Base-by-base conservation (phyloP, 2,888 invertebrate species). In the Chloroclysta siterata region DNA sequence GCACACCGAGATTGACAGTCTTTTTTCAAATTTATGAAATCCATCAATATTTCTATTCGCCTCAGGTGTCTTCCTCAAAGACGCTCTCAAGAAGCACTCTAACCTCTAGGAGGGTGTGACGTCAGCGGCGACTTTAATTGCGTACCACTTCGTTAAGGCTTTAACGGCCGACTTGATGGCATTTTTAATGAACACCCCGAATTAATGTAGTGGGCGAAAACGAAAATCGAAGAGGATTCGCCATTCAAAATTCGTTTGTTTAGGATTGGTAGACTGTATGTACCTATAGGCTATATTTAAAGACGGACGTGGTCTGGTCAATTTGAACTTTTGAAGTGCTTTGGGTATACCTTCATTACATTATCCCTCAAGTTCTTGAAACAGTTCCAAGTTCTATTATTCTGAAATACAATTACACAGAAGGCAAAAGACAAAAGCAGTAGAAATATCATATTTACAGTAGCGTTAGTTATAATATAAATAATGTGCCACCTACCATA, bases 51-150 rank as follows among this genome's bases (percentile, higher is more conserved):
- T 86, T 85, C 81, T 84, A 89, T 89, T 85, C 77, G 22, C 46
- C 76, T 89, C 82, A 85, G 88, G 87, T 84, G 84, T 85, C 82
- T 81, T 87, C 72, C 77, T 79, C 81, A 81, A 83, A 83, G 74
- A 69, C 67, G 11, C 48, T 56, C 81, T 89, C 77, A 80, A 90
- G 88, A 73, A 82, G 76, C 80, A 57, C 61, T 65, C 42, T 39
- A 33, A 59, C 71, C 83, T 82, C 69, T 33, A 60, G 60, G 72
- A 75, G 88, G 86, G 86, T 81, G 83, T 88, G 89, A 89, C 91
- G 90, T 90, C 91, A 92, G 90, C 90, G 89, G 87, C 88, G 89
- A 89, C 90, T 90, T 88, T 93, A 93, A 93, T 93, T 93, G 92
- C 87, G 79, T 84, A 90, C 88, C 92, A 93, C 93, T 93, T 93